A percentile compares a stretch with the other conserved stretches of the same genome.
phyloP scores from a whole-genome alignment of 2,797 vertebrate genomes.

The Rachycentron canadum region DNA sequence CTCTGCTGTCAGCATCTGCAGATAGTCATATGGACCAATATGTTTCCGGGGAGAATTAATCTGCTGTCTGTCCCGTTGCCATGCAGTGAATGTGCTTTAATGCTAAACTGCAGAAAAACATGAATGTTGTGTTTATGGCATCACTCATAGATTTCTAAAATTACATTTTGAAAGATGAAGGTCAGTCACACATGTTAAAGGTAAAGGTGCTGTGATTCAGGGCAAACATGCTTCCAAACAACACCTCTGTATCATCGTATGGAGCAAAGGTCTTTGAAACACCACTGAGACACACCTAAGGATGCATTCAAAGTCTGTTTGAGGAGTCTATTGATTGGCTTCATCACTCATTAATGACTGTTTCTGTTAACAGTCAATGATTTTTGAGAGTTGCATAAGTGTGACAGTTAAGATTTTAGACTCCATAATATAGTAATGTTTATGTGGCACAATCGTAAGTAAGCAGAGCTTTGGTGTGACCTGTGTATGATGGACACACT shows the following conservation, averaged over 20 bases:
- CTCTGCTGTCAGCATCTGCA: conserved; percentile 22
- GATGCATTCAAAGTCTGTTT: background rate
- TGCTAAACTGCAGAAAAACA: conserved; percentile 19
- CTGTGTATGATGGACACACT: background rate
- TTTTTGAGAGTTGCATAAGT: background rate
- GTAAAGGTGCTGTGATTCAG: background rate
- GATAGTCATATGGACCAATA: conserved; percentile 32
- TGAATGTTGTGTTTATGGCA: background rate
- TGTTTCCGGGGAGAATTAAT: conserved; percentile 43
- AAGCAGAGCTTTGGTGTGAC: background rate
- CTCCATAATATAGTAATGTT: background rate
- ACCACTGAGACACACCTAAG: background rate
- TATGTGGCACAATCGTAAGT: no score
- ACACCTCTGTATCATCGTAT: background rate
- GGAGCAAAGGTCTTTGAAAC: background rate
- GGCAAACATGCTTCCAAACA: background rate
- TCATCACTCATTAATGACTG: background rate
- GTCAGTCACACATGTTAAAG: background rate
- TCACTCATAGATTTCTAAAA: background rate
- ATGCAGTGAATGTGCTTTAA: background rate
- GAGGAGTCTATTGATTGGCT: background rate
- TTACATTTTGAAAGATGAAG: background rate
- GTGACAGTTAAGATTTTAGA: background rate
- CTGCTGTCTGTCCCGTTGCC: conserved; percentile 22
- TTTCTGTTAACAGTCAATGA: background rate